Percentiles rank a stretch among this genome's conserved stretches.
phyloP scores from a whole-genome alignment of 2,888 invertebrate species.

The Emmelina monodactyla region DNA sequence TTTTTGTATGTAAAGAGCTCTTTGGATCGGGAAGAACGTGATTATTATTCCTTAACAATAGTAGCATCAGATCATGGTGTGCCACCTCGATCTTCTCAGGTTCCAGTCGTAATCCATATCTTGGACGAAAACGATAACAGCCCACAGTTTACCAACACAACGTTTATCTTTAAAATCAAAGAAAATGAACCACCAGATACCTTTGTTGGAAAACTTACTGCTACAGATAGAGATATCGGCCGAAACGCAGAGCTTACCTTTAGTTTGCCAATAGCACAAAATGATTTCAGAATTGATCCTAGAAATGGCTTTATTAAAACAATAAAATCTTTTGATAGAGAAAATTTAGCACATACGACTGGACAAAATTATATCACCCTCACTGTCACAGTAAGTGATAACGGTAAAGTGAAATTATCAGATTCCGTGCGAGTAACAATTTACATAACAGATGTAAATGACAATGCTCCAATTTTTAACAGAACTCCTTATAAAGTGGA shows the following conservation, averaged over 20 bases:
- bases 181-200: slow-evolving; percentile 90
- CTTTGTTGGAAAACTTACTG: slow-evolving; percentile 90
- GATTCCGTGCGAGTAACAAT: slow-evolving; percentile 90
- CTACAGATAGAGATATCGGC: slow-evolving; percentile 89
- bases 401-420: slow-evolving; percentile 76
- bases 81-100: slow-evolving; percentile 81
- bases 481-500: slow-evolving; percentile 87
- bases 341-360: slow-evolving; percentile 78
- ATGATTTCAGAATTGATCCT: slow-evolving; percentile 86
- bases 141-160: slow-evolving; percentile 89
- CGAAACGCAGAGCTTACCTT: slow-evolving; percentile 90
- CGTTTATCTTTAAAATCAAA: slow-evolving; percentile 88
- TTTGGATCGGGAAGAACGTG: slow-evolving; percentile 88
- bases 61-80: slow-evolving; percentile 82
- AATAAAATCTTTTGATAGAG: slow-evolving; percentile 86
- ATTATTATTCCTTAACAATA: slow-evolving; percentile 90
- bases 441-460: slow-evolving; percentile 89
- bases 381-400: slow-evolving; percentile 87
- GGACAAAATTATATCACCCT: slow-evolving; percentile 83
- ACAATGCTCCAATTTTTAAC: slow-evolving; percentile 86
- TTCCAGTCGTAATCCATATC: slow-evolving; percentile 91
- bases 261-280: slow-evolving; percentile 75
- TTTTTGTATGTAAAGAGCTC: slow-evolving; percentile 85
- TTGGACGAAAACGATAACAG: slow-evolving; percentile 97
- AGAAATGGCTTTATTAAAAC: slow-evolving; percentile 92